Base-by-base conservation (phyloP, 1,140 invertebrate species). In the Drosophila nasuta region DNA sequence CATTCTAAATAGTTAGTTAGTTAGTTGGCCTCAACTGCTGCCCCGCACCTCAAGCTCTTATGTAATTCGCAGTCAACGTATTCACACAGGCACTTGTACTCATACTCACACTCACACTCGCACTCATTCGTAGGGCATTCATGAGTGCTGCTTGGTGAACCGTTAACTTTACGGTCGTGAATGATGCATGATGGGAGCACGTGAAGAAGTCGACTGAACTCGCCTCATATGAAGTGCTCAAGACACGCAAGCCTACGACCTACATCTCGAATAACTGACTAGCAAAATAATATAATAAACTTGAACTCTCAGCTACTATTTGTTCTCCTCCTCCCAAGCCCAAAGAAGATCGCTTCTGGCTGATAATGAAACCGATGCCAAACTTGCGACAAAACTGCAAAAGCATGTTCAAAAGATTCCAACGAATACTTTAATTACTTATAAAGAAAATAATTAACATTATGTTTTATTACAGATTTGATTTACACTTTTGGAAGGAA, bases 1-100 rank as follows among this genome's bases (percentile, higher is more conserved):
- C 78, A 86, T 85, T 85, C 67, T 35, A 68, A 71, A 70, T 71
- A 81, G 75, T 75, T 75, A 72, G 46, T 71, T 75, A 72, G 46
- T 69, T 57, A 60, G 54, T 60, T 54, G 48, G 66, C 51, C 57
- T 35, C 58, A 45, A 28, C 43, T 20, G 30, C 3, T 10, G 1
- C 35, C 30, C 5, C 35, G 51, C 49, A 33, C 13, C 28, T 48
- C 13, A 48, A 33, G 5, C 35, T 48, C 64, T 82, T 81, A 82
- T 70, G 79, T 58, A 82, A 81, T 38, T 52, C 17, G 13, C 28
- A 46, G 60, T 62, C 30, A 17, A 30, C 25, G 11, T 15, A 28
- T 49, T 64, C 35, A 33, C 51, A 70, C 51, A 70, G 59, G 17
- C 56, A 54, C 56, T 67, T 58, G 45, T 38, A 35, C 28, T 28